Evolutionary conservation across 2,113 vertebrate species (phyloP).

Genomic region (Chroicocephalus ridibundus): DNA sequence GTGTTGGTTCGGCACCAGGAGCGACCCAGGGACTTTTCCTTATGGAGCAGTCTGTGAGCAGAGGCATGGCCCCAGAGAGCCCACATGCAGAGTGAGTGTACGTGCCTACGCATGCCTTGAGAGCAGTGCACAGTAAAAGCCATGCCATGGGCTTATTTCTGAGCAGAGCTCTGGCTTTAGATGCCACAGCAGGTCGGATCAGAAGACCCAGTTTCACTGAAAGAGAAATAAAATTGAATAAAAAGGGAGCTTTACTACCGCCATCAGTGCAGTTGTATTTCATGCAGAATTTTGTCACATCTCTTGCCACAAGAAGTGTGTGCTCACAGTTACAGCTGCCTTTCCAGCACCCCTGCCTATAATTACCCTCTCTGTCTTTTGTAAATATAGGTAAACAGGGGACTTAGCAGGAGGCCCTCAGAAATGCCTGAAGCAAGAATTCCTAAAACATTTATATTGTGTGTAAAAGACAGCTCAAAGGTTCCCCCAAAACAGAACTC

Average conservation of each 20-base stretch:
- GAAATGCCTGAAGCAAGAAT: background rate
- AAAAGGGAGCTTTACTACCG: background rate
- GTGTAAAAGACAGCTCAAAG: background rate
- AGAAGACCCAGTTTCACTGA: background rate
- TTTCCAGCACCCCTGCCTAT: background rate
- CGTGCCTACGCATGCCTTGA: fast-evolving
- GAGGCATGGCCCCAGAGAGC: background rate
- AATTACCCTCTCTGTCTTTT: background rate
- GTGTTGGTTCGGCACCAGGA: background rate
- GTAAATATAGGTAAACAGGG: background rate
- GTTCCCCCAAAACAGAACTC: background rate
- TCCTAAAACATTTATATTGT: background rate
- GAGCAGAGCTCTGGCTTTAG: background rate
- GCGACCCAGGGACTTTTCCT: background rate
- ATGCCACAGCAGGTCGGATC: background rate
- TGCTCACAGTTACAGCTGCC: background rate
- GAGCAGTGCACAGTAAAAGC: background rate
- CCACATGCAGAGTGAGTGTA: no score
- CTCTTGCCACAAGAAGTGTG: background rate
- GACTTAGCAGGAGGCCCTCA: fast-evolving
- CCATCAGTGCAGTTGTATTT: background rate
- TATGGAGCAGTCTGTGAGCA: background rate
- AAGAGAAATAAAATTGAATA: background rate
- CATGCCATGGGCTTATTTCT: background rate
- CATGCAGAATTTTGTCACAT: background rate